Percentiles rank a stretch among this genome's conserved stretches.
These are phyloP conservation scores for Pungitius pungitius DNA, from an alignment of 2,113 vertebrate species.

Conservation along the genomic window DNA sequence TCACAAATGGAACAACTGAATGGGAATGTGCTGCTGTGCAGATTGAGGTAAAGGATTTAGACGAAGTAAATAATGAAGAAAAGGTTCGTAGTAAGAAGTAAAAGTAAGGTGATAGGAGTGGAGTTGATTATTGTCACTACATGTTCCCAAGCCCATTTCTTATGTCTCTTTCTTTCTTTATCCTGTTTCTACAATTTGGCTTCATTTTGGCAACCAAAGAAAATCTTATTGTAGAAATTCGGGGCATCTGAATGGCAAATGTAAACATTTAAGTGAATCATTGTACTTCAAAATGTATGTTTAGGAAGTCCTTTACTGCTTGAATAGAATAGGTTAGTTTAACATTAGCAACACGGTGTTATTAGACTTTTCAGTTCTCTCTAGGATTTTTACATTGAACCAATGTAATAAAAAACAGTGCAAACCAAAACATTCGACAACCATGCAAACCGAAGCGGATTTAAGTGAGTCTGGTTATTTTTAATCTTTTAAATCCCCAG, in stretches of 20 bases:
- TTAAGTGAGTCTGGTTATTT: background rate
- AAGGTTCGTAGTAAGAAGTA: background rate
- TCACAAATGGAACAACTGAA: slow-evolving; percentile 5
- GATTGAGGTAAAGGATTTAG: background rate
- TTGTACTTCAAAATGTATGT: background rate
- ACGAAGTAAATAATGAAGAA: background rate
- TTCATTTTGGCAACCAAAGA: background rate
- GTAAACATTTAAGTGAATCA: background rate
- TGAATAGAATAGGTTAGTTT: background rate
- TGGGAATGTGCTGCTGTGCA: background rate
- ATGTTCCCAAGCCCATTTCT: background rate
- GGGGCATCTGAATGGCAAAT: background rate
- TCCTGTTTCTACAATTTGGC: background rate
- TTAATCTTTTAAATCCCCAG: background rate
- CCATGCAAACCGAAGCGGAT: background rate
- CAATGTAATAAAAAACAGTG: background rate
- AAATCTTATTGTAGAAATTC: background rate
- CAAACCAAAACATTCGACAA: background rate
- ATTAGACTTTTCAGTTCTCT: background rate
- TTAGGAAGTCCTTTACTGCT: too few species aligned
- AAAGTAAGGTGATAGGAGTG: background rate
- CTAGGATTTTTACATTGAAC: background rate
- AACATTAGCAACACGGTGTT: background rate
- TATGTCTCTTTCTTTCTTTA: background rate
- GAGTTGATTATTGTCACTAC: background rate